phyloP scores from a whole-genome alignment of 2,797 vertebrate genomes.

The Tapirus indicus region DNA sequence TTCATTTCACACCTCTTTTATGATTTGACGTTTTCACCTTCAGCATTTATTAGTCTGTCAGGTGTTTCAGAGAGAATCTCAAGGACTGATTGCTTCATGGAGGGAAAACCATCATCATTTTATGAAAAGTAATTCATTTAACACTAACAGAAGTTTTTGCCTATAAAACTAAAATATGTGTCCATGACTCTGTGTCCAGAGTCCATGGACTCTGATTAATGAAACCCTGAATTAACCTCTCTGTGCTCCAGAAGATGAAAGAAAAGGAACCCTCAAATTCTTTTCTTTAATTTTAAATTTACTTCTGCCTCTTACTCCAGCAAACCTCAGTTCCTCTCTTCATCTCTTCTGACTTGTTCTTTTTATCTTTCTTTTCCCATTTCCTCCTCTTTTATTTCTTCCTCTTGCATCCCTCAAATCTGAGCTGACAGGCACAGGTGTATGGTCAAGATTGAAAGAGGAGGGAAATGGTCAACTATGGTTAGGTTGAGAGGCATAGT shows the following conservation, averaged over 20 bases:
- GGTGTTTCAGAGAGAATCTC: background rate
- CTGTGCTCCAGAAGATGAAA: background rate
- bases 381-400: background rate
- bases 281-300: background rate
- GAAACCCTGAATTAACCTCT: background rate
- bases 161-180: background rate
- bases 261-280: background rate
- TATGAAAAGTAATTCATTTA: background rate
- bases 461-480: background rate
- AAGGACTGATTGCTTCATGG: background rate
- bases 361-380: background rate
- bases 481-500: background rate
- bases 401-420: background rate
- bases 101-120: background rate
- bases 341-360: background rate
- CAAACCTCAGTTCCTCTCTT: background rate
- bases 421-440: background rate
- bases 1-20: background rate
- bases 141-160: background rate
- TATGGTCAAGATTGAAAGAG: background rate
- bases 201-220: background rate
- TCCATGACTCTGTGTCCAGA: background rate
- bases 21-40: background rate
- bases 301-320: background rate
- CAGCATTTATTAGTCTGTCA: background rate